A percentile compares a stretch with the other conserved stretches of the same genome.
Evolutionary conservation across 2,888 invertebrate species (phyloP).

Genomic region (Polylopha cassiicola): DNA sequence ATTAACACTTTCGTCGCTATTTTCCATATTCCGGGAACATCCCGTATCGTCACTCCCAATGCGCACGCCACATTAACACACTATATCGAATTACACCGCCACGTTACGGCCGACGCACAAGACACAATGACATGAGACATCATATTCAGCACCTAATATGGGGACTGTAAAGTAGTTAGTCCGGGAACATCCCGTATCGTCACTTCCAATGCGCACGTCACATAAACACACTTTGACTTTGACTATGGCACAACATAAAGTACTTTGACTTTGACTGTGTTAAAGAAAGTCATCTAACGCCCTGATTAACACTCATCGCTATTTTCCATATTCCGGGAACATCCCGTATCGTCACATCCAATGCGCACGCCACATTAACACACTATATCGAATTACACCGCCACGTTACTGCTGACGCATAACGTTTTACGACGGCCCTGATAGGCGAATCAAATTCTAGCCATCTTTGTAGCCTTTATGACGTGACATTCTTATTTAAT

Average conservation of each 20-base stretch:
- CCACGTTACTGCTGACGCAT: conserved; percentile 48
- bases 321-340: neutral
- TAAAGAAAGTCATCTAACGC: too few relatives aligned
- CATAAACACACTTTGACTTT: conserved; percentile 24
- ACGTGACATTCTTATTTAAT: conserved; percentile 35
- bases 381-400: conserved; percentile 52
- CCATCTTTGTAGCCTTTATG: conserved; percentile 42
- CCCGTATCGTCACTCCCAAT: conserved; percentile 31
- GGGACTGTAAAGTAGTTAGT: too few relatives aligned
- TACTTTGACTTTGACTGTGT: too few relatives aligned
- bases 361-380: conserved; percentile 35
- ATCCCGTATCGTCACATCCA: conserved; percentile 31
- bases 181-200: neutral
- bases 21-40: conserved; percentile 1
- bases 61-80: conserved; percentile 38
- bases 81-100: conserved; percentile 51
- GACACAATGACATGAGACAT: too few relatives aligned
- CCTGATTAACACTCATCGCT: too few relatives aligned
- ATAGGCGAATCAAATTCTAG: conserved; percentile 48
- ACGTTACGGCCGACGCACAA: conserved; percentile 46
- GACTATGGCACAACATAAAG: conserved; percentile 31
- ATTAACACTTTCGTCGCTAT: too few relatives aligned
- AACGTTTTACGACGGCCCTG: conserved; percentile 52
- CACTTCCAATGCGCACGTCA: conserved; percentile 13
- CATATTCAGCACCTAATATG: too few relatives aligned